A percentile compares a stretch with the other conserved stretches of the same genome.
Conservation (phyloP, 2,797 vertebrate species). For the Chromobotia macracanthus region DNA sequence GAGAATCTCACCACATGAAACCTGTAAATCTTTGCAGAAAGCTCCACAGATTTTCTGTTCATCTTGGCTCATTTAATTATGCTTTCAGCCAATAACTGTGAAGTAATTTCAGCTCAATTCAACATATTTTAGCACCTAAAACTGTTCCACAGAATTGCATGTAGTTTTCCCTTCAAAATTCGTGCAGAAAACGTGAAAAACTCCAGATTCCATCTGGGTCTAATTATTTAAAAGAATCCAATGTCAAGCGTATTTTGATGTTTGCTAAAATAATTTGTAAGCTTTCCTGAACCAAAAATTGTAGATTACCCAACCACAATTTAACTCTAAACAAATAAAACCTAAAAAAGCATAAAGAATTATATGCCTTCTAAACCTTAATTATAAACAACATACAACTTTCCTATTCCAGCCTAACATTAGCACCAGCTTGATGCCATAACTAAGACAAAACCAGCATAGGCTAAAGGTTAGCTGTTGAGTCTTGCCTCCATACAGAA, state of each 20-base stretch:
- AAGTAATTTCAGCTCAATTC: too few species aligned
- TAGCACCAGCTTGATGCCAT: not conserved
- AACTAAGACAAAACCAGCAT: not conserved
- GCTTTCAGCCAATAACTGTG: too few species aligned
- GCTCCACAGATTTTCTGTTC: too few species aligned
- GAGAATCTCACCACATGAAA: too few species aligned
- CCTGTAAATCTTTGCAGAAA: too few species aligned
- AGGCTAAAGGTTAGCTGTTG: conserved; percentile 27
- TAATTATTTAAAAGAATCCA: not conserved
- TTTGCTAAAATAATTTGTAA: not conserved
- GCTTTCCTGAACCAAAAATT: not conserved
- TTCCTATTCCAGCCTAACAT: not conserved
- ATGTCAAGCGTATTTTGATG: not conserved
- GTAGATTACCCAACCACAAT: not conserved
- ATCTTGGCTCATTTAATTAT: too few species aligned
- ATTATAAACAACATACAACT: too few species aligned
- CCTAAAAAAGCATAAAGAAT: not conserved
- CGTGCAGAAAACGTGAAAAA: not conserved
- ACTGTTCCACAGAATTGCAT: not conserved
- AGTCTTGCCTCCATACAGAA: conserved; percentile 21
- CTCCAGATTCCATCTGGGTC: too few species aligned
- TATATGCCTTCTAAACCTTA: not conserved
- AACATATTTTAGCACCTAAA: too few species aligned
- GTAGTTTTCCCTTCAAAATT: not conserved
- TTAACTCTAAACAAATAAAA: not conserved